These are phyloP conservation scores for Campopleginae sp. DNA, from an alignment of 2,888 invertebrate genomes.

Conservation along the genomic window DNA sequence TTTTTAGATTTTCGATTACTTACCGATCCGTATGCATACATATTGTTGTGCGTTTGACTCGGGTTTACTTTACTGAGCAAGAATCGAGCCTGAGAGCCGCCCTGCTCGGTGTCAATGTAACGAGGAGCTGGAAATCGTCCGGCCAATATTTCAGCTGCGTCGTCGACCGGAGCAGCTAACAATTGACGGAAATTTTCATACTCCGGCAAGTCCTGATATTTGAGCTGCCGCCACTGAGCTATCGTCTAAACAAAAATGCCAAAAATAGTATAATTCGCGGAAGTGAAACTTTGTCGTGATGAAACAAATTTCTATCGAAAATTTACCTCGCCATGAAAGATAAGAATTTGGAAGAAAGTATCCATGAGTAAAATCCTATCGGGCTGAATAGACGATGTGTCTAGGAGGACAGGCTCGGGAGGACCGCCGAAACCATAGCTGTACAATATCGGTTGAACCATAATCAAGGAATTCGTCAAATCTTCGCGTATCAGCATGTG, in stretches of 20 bases:
- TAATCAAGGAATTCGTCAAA: slow-evolving; percentile 98
- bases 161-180: slow-evolving; percentile 97
- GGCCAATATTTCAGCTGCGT: slow-evolving; percentile 98
- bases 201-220: slow-evolving; percentile 98
- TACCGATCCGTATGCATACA: slow-evolving; percentile 97
- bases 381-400: slow-evolving; percentile 98
- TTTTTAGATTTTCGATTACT: slow-evolving; percentile 83
- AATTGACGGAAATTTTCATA: slow-evolving; percentile 99
- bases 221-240: slow-evolving; percentile 97
- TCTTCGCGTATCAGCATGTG: slow-evolving; percentile 99
- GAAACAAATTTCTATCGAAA: background rate
- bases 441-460: slow-evolving; percentile 99
- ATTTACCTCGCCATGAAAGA: slow-evolving; percentile 98
- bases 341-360: slow-evolving; percentile 99
- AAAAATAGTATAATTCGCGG: slow-evolving; percentile 25
- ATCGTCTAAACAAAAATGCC: slow-evolving; percentile 90
- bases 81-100: slow-evolving; percentile 99
- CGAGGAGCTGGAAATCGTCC: slow-evolving; percentile 99
- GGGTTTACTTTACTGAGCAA: slow-evolving; percentile 99
- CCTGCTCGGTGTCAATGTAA: slow-evolving; percentile 99
- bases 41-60: slow-evolving; percentile 99
- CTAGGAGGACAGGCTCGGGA: slow-evolving; percentile 98
- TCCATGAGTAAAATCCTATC: slow-evolving; percentile 99
- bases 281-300: background rate
- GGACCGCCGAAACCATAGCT: slow-evolving; percentile 99